Evolutionary conservation across 2,888 invertebrate species (phyloP), one percentile per base, ranked within the genome.

Genomic region (Ditylenchus weischeri): DNA sequence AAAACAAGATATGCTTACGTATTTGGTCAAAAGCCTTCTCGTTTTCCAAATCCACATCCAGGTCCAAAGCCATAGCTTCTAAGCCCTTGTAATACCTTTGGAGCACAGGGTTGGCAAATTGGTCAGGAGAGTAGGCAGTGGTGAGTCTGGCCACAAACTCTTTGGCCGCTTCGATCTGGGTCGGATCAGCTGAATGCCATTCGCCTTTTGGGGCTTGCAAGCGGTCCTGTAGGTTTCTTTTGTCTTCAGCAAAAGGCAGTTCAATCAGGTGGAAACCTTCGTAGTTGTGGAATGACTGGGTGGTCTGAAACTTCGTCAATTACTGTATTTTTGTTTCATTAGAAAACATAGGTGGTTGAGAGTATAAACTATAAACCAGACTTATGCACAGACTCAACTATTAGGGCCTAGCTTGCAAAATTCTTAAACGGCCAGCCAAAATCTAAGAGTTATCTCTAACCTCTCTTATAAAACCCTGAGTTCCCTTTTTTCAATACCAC

Each of bases 191-290:
- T 4, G 19, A n/a, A 13, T 60, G 49, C 62, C 49, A 59, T 29
- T 36, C 50, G 15, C 58, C 60, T n/a, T 61, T 48, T 49, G 67
- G 67, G 18, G 68, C 51, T 7, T 60, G 61, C n/a, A 65, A 54
- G 19, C 57, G 57, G n/a, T 38, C 50, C 15, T 51, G 23, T 48
- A 73, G 36, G 15, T 58, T 36, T 29, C 74, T 63, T 38, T 76
- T 62, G 43, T 70, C 66, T 36, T 73, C 71, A 15, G 64, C 61
- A 49, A 73, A 72, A 13, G 74, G 74, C 29, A 73, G 50, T 49
- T 63, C 65, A 8, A 73, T 36, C 23, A 69, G 38, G 49, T 76
- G 74, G 50, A 73, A 73, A 11, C 74, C 74, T 50, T 73, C 74
- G 47, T 73, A 73, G 62, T 57, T 36, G 58, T 72, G 58, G 19